Evolutionary conservation across 2,113 vertebrate species (phyloP), one percentile per base, ranked within the genome.

Genomic region (Hypocryptadius cinnamomeus): DNA sequence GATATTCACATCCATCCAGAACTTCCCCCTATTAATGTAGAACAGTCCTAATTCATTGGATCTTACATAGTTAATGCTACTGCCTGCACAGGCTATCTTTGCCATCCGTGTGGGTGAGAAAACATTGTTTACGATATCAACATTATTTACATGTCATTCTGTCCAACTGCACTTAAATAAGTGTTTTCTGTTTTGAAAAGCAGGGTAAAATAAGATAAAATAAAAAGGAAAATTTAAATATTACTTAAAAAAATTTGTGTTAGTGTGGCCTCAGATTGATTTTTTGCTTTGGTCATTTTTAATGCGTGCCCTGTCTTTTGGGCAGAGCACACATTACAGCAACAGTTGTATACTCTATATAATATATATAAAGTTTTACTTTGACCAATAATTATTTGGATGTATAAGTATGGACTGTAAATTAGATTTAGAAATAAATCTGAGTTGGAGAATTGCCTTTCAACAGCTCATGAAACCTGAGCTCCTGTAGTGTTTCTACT

Each of bases 1-100:
- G 20, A 37, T 66, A 37, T 23, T 9, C 0, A 0, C 10, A 18
- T 45, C 70, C n/a, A 61, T 51, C 21, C 24, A 84, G 39, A 91
- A 25, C 11, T 42, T 66, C 6, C 4, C 4, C 5, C 11, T 63
- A 11, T 54, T 56, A 6, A 19, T 30, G 5, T 25, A 25, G 68
- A 92, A 33, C 3, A 5, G 33, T 48, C 11, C 4, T 47, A 79
- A 28, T 1, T 1, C 13, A 48, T 6, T 12, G 6, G 31, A 28
- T 54, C 22, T 50, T 30, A 27, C 48, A 45, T 3, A 64, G 16
- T 33, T 76, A 47, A 27, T 70, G 42, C n/a, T 73, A 5, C 47
- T 45, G 15, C 23, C 19, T 37, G 18, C 25, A 30, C 1, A 10
- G 24, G 8, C 39, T 0, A 0, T 47, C 30, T 80, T 66, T 54